A percentile compares a stretch with the other conserved stretches of the same genome.
Conservation (phyloP, 2,888 invertebrate species). For the Cheilosia vulpina region DNA sequence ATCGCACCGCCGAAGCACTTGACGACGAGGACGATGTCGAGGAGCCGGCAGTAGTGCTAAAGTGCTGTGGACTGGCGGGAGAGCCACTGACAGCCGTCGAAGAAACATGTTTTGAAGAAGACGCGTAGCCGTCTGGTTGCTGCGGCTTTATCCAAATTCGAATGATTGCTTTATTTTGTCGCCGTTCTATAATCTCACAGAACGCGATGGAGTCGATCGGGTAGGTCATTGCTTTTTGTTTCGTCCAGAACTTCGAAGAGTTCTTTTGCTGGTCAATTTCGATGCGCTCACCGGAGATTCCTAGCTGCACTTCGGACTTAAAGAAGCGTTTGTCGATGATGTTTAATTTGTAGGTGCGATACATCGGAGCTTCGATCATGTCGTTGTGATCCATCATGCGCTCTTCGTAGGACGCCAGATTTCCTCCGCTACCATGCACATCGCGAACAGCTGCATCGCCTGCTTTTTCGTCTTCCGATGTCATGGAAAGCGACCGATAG, state of each 20-base stretch:
- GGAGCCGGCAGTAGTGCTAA: conserved; percentile 76
- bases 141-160: conserved; percentile 87
- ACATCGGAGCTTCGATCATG: conserved; percentile 93
- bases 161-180: conserved; percentile 89
- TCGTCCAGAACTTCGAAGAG: conserved; percentile 86
- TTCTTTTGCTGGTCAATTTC: conserved; percentile 92
- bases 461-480: conserved; percentile 83
- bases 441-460: conserved; percentile 81
- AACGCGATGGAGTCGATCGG: conserved; percentile 94
- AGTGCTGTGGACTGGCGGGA: conserved; percentile 81
- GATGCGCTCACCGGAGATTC: conserved; percentile 94
- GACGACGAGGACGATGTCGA: conserved; percentile 58
- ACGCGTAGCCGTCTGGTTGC: conserved; percentile 75
- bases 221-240: conserved; percentile 92
- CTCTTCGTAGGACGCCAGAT: conserved; percentile 85
- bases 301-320: conserved; percentile 93
- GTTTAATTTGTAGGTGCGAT: conserved; percentile 91
- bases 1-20: conserved; percentile 84
- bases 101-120: conserved; percentile 60
- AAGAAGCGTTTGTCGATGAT: conserved; percentile 92
- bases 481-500: conserved; percentile 82
- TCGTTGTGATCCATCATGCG: conserved; percentile 90
- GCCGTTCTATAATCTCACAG: conserved; percentile 92
- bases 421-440: conserved; percentile 79
- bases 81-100: conserved; percentile 72